Conservation (phyloP, 2,797 vertebrate species). For the Vipera ursinii region DNA sequence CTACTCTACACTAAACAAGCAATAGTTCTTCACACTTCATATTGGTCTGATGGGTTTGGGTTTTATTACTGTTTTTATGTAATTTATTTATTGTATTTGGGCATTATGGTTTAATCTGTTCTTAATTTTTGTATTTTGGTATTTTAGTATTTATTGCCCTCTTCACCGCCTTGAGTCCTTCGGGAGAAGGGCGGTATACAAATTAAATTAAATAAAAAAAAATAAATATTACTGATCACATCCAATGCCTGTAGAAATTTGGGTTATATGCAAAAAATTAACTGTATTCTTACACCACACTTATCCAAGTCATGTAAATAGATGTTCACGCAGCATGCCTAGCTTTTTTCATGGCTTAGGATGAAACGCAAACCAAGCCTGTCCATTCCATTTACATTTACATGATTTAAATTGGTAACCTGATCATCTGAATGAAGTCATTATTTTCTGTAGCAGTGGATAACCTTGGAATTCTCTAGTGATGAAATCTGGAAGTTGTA, state of each 20-base stretch:
- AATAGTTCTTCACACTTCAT: background rate
- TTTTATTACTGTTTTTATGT: no score
- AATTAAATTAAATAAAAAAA: no score
- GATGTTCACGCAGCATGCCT: background rate
- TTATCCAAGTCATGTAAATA: background rate
- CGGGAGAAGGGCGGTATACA: no score
- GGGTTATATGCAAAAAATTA: background rate
- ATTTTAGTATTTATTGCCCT: no score
- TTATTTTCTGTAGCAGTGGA: background rate
- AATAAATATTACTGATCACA: background rate
- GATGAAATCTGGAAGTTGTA: background rate
- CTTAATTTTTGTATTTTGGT: no score
- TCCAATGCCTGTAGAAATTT: background rate
- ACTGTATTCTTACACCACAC: background rate
- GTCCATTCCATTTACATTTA: background rate
- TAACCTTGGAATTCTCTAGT: background rate
- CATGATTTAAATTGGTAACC: background rate
- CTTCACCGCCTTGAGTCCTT: no score
- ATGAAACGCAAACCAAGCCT: background rate
- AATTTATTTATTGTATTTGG: no score
- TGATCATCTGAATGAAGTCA: background rate
- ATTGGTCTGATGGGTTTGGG: background rate
- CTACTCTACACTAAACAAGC: background rate
- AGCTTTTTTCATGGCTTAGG: background rate
- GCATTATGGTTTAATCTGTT: no score